Evolutionary conservation across 2,797 vertebrate genomes (phyloP).

Genomic region (Clamator glandarius): DNA sequence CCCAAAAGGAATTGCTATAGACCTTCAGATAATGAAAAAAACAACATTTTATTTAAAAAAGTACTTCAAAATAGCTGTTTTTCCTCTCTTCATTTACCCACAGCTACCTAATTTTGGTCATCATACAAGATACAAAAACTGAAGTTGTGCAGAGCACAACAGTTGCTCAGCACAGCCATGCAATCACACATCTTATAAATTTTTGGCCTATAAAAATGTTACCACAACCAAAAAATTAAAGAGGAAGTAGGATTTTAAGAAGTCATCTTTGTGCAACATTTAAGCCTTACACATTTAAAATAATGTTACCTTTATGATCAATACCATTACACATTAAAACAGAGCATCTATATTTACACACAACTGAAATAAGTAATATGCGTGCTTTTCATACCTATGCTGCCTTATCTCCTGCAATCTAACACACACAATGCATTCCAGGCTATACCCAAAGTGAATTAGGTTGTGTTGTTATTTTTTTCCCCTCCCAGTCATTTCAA

Average conservation of each 20-base stretch:
- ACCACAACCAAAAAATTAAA: not conserved
- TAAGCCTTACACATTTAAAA: not conserved
- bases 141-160: not conserved
- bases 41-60: rapidly evolving
- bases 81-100: not conserved
- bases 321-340: not conserved
- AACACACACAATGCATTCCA: not conserved
- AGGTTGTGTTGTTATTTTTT: not conserved
- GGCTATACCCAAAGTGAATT: not conserved
- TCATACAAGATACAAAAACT: not conserved
- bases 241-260: constrained; percentile 35
- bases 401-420: not conserved
- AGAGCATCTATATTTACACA: not conserved
- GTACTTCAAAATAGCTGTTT: not conserved
- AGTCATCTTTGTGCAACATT: not conserved
- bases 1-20: not conserved
- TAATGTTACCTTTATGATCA: not conserved
- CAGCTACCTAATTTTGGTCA: not conserved
- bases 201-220: not conserved
- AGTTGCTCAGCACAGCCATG: not conserved
- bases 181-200: not conserved
- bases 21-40: not conserved
- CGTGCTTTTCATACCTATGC: not conserved
- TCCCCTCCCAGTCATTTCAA: constrained; percentile 46
- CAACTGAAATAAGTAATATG: not conserved